Conservation (phyloP, 2,797 vertebrate species). For the Pipistrellus nathusii region DNA sequence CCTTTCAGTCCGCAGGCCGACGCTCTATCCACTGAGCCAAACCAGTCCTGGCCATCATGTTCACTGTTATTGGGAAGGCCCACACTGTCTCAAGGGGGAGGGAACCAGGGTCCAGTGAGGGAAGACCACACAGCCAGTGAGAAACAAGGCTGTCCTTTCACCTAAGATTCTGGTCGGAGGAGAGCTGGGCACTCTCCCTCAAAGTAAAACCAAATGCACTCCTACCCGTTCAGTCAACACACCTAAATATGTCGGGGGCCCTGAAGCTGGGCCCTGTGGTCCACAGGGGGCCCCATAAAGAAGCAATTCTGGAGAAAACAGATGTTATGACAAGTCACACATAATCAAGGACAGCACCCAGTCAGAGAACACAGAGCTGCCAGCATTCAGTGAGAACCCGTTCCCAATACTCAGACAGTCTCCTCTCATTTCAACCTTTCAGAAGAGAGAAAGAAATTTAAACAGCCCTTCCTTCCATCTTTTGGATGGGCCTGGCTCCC, state of each 20-base stretch:
- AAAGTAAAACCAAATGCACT: not conserved
- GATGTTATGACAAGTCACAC: not conserved
- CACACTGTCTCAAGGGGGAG: not conserved
- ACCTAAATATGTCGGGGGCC: not conserved
- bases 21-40: too few relatives aligned
- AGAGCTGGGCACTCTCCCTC: rapidly evolving
- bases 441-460: constrained; percentile 71
- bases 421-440: constrained; percentile 61
- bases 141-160: too few relatives aligned
- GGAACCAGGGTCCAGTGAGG: rapidly evolving
- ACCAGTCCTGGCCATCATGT: too few relatives aligned
- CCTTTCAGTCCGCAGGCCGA: too few relatives aligned
- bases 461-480: constrained; percentile 54
- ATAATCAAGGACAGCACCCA: not conserved
- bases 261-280: not conserved
- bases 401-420: constrained; percentile 36
- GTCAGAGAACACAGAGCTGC: not conserved
- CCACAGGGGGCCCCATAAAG: not conserved
- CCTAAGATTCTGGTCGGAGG: not conserved
- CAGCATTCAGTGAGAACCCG: not conserved
- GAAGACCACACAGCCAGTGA: not conserved
- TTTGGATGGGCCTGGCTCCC: constrained; percentile 69
- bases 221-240: not conserved
- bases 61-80: not conserved
- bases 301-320: not conserved